Conservation (phyloP, 2,797 vertebrate genomes). For the Myotis findleyi region DNA sequence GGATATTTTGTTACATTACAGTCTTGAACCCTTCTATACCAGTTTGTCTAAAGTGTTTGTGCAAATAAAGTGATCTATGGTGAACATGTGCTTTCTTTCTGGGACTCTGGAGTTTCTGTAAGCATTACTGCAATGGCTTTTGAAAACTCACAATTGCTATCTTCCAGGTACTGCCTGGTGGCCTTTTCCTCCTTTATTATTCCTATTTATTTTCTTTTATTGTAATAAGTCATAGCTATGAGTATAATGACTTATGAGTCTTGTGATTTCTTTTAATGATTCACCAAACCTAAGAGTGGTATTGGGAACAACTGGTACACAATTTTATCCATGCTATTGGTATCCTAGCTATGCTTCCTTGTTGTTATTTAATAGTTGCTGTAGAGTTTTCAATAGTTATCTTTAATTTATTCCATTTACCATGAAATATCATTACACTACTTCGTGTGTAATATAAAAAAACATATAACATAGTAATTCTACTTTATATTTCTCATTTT, state of each 20-base stretch:
- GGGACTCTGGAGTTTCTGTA: background rate
- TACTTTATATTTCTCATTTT: background rate
- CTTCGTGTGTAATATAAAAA: background rate
- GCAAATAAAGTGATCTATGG: background rate
- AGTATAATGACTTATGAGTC: background rate
- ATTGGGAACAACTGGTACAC: background rate
- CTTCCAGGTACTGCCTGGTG: background rate
- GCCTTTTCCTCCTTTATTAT: background rate
- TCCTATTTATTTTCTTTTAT: background rate
- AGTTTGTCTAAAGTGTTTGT: background rate
- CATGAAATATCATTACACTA: background rate
- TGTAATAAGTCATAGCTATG: background rate
- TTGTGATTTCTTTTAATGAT: background rate
- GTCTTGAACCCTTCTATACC: background rate
- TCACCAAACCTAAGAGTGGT: background rate
- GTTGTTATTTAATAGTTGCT: background rate
- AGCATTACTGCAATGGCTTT: background rate
- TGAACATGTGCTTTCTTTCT: background rate
- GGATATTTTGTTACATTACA: background rate
- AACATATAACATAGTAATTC: background rate
- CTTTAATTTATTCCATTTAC: background rate
- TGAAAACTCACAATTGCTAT: background rate
- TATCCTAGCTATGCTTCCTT: background rate
- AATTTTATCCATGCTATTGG: background rate
- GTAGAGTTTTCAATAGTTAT: background rate